Conservation (phyloP, 1,140 invertebrate genomes). For the Adelges cooleyi region DNA sequence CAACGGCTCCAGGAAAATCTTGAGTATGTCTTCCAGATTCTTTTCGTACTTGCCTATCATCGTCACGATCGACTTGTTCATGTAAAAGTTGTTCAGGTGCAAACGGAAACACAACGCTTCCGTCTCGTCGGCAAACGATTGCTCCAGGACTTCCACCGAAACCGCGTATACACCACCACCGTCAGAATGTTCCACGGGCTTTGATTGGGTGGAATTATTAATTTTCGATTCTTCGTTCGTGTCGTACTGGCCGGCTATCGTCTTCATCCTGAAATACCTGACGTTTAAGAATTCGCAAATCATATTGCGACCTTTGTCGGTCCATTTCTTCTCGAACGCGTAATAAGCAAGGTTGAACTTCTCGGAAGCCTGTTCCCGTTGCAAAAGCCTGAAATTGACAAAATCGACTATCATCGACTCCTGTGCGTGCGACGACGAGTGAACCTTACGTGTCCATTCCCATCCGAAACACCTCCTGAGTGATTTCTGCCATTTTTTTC, state of each 20-base stretch:
- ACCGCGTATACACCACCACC: too few relatives aligned
- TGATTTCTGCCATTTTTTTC: not conserved
- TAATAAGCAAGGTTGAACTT: not conserved
- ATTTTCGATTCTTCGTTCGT: not conserved
- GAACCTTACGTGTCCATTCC: not conserved
- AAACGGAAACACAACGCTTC: not conserved
- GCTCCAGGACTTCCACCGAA: too few relatives aligned
- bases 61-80: not conserved
- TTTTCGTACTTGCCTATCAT: not conserved
- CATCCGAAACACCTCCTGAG: not conserved
- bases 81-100: not conserved
- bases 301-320: not conserved
- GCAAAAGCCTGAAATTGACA: too few relatives aligned
- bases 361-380: too few relatives aligned
- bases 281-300: not conserved
- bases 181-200: too few relatives aligned
- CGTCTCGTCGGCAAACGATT: not conserved
- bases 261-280: not conserved
- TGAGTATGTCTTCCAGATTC: not conserved
- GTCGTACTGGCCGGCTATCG: not conserved
- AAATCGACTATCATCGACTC: too few relatives aligned
- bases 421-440: too few relatives aligned
- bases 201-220: too few relatives aligned
- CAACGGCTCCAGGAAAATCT: not conserved
- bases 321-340: not conserved